phyloP scores from a whole-genome alignment of 2,797 vertebrate genomes.

The Sebastes paucispinis region DNA sequence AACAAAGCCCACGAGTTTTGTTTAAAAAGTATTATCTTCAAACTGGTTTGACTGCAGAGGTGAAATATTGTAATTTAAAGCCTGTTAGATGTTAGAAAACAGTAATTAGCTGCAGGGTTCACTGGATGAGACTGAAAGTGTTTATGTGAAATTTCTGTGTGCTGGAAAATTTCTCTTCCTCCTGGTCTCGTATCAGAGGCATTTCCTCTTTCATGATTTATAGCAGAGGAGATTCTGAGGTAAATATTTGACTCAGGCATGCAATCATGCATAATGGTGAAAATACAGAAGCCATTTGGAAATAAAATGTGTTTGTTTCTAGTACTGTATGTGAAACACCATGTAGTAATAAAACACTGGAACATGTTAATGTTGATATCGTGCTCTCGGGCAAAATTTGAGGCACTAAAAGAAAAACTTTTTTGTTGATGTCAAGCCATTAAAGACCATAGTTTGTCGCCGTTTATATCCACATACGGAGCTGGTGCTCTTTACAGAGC shows the following conservation, averaged over 20 bases:
- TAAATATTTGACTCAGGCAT: conserved; percentile 23
- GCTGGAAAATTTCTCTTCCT: background rate
- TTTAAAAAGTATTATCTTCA: conserved; percentile 29
- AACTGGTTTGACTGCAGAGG: conserved; percentile 28
- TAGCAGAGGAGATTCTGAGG: background rate
- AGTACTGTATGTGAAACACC: background rate
- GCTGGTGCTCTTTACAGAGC: too few relatives aligned
- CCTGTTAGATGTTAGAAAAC: background rate
- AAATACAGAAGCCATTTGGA: background rate
- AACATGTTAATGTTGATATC: background rate
- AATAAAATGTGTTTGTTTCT: background rate
- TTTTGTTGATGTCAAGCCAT: background rate
- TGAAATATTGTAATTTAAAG: background rate
- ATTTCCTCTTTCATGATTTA: conserved; percentile 41
- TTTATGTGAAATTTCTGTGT: background rate
- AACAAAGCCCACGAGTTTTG: conserved; percentile 2
- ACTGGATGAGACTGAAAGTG: background rate
- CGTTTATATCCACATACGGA: too few relatives aligned
- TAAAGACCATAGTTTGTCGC: background rate
- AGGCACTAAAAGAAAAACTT: background rate
- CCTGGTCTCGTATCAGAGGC: background rate
- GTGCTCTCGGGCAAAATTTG: background rate
- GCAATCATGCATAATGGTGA: background rate
- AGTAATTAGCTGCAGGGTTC: background rate
- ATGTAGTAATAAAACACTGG: background rate